Evolutionary conservation across 2,797 vertebrate genomes (phyloP).

Genomic region (Falco naumanni): DNA sequence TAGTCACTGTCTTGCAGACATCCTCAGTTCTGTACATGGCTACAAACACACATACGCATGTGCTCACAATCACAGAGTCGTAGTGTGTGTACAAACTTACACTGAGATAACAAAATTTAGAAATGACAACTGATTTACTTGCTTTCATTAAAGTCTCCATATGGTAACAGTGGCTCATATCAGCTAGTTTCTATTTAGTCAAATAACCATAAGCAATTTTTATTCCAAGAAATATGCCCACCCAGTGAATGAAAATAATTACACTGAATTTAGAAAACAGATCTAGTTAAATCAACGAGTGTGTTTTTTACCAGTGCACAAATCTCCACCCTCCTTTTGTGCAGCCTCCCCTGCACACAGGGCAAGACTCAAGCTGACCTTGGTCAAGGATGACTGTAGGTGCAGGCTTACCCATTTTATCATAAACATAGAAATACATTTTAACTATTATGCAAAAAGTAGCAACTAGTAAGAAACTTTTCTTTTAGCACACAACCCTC

Average conservation of each 20-base stretch:
- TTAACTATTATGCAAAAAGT: neutral
- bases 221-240: neutral
- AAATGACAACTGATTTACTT: constrained; percentile 27
- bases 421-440: neutral
- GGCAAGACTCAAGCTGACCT: neutral
- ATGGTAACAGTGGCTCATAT: neutral
- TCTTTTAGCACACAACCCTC: neutral
- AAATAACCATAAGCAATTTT: constrained; percentile 23
- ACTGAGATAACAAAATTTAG: neutral
- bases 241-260: constrained; percentile 28
- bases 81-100: neutral
- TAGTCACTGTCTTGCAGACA: neutral
- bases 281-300: neutral
- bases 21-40: neutral
- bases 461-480: neutral
- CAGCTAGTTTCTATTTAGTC: constrained; percentile 18
- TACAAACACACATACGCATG: neutral
- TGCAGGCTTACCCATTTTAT: neutral
- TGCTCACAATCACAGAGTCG: neutral
- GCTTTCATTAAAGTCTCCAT: neutral
- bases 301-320: neutral
- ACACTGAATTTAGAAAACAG: neutral
- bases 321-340: neutral
- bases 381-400: neutral
- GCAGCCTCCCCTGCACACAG: neutral